Evolutionary conservation across 2,888 invertebrate species (phyloP).

Genomic region (Drosophila paranaensis): DNA sequence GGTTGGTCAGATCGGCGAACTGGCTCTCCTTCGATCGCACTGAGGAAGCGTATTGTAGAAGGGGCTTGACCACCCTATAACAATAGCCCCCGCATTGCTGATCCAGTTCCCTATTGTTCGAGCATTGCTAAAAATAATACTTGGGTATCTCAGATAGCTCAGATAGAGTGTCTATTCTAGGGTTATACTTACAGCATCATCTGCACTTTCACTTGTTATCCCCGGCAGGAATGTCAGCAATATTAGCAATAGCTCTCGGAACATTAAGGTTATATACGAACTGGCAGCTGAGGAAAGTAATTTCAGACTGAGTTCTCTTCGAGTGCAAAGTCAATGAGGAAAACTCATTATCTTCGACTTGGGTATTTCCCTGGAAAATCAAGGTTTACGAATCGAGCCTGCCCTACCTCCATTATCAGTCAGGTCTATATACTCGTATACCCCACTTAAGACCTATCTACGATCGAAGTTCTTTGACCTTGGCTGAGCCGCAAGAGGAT

Average conservation of each 20-base stretch:
- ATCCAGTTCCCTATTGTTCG: neutral
- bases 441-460: neutral
- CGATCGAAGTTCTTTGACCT: neutral
- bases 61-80: neutral
- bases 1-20: neutral
- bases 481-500: neutral
- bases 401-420: no score
- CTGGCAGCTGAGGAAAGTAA: neutral
- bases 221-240: neutral
- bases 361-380: no score
- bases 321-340: neutral
- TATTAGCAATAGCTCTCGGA: neutral
- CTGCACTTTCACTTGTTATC: neutral
- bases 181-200: neutral
- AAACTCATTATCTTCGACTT: no score
- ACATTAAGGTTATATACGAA: neutral
- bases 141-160: neutral
- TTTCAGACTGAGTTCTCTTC: no score
- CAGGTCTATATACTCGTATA: neutral
- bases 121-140: neutral
- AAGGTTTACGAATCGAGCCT: no score
- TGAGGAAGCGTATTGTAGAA: neutral
- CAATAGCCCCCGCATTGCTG: neutral
- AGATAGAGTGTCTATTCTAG: neutral
- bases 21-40: neutral